Evolutionary conservation across 2,113 vertebrate species (phyloP).

Genomic region (Cephalopterus ornatus): DNA sequence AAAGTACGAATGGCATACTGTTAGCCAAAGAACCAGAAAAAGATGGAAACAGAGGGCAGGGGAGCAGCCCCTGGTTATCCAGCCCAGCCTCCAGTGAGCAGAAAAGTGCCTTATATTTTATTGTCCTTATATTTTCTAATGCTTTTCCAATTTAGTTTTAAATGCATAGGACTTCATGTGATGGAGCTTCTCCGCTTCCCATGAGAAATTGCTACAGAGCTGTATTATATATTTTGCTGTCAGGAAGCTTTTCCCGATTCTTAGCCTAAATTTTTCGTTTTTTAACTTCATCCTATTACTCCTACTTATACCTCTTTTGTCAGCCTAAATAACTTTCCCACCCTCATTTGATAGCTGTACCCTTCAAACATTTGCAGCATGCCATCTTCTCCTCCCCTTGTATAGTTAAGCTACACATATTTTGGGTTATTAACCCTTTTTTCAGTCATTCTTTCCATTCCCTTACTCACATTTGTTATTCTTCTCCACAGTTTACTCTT

Average conservation of each 20-base stretch:
- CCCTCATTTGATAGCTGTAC: conserved; percentile 12
- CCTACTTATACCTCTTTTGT: conserved; percentile 12
- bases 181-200: neutral
- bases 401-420: neutral
- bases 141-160: conserved; percentile 37
- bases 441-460: neutral
- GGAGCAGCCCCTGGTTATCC: neutral
- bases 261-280: conserved; percentile 45
- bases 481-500: neutral
- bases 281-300: conserved; percentile 50
- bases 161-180: neutral
- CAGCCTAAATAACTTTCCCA: conserved; percentile 11
- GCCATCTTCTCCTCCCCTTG: neutral
- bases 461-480: neutral
- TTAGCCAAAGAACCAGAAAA: conserved; percentile 13
- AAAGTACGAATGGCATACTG: conserved; percentile 10
- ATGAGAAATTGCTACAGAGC: conserved; percentile 14
- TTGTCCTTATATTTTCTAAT: conserved; percentile 31
- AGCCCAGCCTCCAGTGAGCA: neutral
- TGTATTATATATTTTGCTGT: conserved; percentile 40
- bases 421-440: neutral
- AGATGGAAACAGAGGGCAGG: neutral
- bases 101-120: neutral
- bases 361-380: conserved; percentile 26
- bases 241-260: conserved; percentile 46